Evolutionary conservation across 2,113 vertebrate genomes (phyloP).

Genomic region (Pangasianodon hypophthalmus): DNA sequence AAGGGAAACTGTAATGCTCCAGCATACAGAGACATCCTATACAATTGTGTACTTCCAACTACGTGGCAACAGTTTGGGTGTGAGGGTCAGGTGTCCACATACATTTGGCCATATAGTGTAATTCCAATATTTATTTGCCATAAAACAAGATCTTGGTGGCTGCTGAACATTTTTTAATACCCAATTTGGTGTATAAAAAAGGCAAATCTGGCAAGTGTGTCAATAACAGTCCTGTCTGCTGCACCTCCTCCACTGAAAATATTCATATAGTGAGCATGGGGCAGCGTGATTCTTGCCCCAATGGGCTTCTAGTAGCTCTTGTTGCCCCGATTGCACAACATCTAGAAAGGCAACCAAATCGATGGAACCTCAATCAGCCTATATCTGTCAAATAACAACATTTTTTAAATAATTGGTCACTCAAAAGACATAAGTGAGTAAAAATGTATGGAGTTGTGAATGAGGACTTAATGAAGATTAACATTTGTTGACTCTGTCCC

Average conservation of each 20-base stretch:
- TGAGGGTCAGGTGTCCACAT: not conserved
- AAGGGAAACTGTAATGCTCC: no score
- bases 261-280: not conserved
- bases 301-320: not conserved
- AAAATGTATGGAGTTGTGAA: not conserved
- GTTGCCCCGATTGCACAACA: not conserved
- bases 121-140: not conserved
- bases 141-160: not conserved
- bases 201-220: not conserved
- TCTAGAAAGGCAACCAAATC: not conserved
- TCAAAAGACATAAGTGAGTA: not conserved
- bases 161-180: not conserved
- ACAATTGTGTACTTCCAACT: not conserved
- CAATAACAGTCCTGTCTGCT: not conserved
- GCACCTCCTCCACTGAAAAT: not conserved
- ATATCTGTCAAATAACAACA: not conserved
- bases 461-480: not conserved
- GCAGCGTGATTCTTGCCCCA: not conserved
- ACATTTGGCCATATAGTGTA: not conserved
- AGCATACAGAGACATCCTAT: not conserved
- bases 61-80: not conserved
- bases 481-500: not conserved
- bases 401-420: not conserved
- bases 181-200: not conserved
- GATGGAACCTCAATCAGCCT: not conserved